phyloP scores from a whole-genome alignment of 2,888 invertebrate genomes.

The Cloeon dipterum region DNA sequence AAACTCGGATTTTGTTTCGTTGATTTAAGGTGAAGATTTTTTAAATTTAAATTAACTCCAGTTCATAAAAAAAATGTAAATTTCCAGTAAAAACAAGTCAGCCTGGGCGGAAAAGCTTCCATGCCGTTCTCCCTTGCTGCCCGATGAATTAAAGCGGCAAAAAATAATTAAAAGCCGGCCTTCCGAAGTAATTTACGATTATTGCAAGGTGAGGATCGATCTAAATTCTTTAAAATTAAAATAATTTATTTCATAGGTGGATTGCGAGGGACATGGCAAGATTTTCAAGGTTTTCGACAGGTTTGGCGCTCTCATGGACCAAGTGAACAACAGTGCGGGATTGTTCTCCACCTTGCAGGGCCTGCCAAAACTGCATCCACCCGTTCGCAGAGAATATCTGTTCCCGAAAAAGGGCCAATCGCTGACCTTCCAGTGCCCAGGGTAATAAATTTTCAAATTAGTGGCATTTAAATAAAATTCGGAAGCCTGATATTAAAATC shows the following conservation, averaged over 20 bases:
- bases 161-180: too few species aligned
- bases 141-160: too few species aligned
- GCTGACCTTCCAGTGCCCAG: constrained; percentile 23
- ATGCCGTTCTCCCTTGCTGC: too few species aligned
- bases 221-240: constrained; percentile 1
- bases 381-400: constrained; percentile 18
- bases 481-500: too few species aligned
- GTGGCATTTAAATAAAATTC: not conserved
- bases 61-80: too few species aligned
- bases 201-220: too few species aligned
- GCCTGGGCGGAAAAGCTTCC: too few species aligned
- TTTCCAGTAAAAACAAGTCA: too few species aligned
- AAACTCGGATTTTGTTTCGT: constrained; percentile 1
- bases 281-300: constrained; percentile 29
- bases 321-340: constrained; percentile 34
- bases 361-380: constrained; percentile 20
- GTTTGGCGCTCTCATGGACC: constrained; percentile 26
- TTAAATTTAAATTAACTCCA: too few species aligned
- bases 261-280: constrained; percentile 20
- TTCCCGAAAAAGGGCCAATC: constrained; percentile 18
- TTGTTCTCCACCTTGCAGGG: constrained; percentile 28
- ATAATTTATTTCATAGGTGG: constrained; percentile 13
- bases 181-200: too few species aligned
- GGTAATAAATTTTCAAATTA: constrained; percentile 16
- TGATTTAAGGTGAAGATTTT: not conserved